These are phyloP conservation scores for Gortyna flavago DNA, from an alignment of 2,888 invertebrate species.

Conservation along the genomic window DNA sequence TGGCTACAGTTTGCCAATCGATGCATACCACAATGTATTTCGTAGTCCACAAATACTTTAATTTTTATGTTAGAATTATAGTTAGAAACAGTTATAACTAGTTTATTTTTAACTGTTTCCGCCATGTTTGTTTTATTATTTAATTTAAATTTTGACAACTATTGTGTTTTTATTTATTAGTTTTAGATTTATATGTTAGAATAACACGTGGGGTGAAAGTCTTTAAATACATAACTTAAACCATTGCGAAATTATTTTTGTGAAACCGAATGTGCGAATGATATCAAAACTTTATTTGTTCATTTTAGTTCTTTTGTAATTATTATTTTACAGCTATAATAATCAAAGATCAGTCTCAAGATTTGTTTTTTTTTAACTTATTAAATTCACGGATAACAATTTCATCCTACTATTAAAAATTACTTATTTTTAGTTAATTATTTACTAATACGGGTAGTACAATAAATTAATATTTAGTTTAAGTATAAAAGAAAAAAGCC, in stretches of 20 bases:
- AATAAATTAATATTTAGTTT: constrained; percentile 66
- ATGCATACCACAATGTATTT: no score
- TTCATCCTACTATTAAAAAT: constrained; percentile 53
- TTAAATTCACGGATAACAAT: neutral
- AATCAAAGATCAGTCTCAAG: constrained; percentile 23
- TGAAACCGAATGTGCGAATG: fast-evolving
- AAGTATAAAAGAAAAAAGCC: constrained; percentile 60
- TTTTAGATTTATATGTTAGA: constrained; percentile 41
- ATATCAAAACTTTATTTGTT: no score
- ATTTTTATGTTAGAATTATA: constrained; percentile 16
- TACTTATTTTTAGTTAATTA: constrained; percentile 54
- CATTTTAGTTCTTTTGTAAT: neutral
- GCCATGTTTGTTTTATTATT: constrained; percentile 54
- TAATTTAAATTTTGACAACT: constrained; percentile 52
- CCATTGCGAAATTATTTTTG: neutral
- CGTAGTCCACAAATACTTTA: neutral
- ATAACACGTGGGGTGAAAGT: constrained; percentile 39
- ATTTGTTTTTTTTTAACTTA: no score
- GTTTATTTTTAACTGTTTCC: constrained; percentile 5
- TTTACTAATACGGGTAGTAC: constrained; percentile 85
- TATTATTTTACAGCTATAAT: neutral
- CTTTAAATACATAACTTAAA: neutral
- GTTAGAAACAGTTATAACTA: constrained; percentile 14
- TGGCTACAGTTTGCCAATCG: no score
- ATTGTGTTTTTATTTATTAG: constrained; percentile 58